These are phyloP conservation scores for Diachasma alloeum DNA, from an alignment of 1,140 invertebrate species.

Conservation along the genomic window DNA sequence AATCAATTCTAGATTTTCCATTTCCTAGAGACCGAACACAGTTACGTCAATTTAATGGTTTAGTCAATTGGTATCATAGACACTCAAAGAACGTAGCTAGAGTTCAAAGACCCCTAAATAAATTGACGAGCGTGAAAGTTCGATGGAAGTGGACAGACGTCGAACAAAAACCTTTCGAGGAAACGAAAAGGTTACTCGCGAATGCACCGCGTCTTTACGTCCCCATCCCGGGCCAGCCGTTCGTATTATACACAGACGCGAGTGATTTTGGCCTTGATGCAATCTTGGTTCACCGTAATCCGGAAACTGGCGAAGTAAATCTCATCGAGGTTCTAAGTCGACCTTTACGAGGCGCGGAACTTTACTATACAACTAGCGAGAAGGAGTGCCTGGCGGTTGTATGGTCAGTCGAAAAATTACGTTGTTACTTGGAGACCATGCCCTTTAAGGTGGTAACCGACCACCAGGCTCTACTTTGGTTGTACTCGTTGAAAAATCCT, in stretches of 20 bases:
- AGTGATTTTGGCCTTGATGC: neutral
- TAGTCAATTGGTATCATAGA: constrained; percentile 20
- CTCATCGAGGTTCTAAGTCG: no score
- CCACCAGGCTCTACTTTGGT: constrained; percentile 58
- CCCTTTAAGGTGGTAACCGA: constrained; percentile 64
- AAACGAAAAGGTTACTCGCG: neutral
- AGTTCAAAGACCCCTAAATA: constrained; percentile 11
- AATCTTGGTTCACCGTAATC: constrained; percentile 44
- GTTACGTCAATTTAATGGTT: no score
- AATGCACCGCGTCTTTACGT: neutral
- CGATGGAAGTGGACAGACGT: constrained; percentile 23
- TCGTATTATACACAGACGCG: neutral
- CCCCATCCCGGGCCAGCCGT: neutral
- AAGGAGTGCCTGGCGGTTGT: no score
- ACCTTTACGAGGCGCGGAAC: no score
- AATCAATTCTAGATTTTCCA: no score
- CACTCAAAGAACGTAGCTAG: constrained; percentile 8
- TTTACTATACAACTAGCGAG: no score
- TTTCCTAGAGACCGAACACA: constrained; percentile 3
- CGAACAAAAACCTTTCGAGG: constrained; percentile 44
- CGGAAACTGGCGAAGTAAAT: no score
- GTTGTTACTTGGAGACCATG: no score
- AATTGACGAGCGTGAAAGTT: constrained; percentile 13
- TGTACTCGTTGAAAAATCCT: constrained; percentile 55
- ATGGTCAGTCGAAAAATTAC: no score